These are phyloP conservation scores for Cynoglossus semilaevis DNA, from an alignment of 2,113 vertebrate genomes.

Conservation along the genomic window DNA sequence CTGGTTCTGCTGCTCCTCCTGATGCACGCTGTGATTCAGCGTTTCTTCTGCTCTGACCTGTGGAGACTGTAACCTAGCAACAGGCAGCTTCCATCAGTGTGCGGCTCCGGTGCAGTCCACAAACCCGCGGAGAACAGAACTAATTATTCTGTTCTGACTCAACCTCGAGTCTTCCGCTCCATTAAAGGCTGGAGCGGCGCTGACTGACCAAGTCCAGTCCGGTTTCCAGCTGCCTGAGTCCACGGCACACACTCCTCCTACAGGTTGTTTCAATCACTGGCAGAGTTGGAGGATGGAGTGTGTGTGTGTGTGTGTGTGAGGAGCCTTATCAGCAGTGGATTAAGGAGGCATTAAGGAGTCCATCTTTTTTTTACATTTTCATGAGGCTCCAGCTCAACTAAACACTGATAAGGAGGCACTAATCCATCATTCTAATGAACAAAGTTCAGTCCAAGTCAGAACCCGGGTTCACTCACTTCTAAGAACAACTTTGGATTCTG, in stretches of 20 bases:
- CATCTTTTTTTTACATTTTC: constrained; percentile 50
- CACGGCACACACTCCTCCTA: constrained; percentile 35
- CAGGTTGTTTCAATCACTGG: constrained; percentile 52
- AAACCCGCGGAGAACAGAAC: constrained; percentile 4
- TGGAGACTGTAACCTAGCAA: constrained; percentile 63
- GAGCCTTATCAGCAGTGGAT: constrained; percentile 56
- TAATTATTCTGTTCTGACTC: constrained; percentile 62
- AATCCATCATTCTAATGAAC: constrained; percentile 40
- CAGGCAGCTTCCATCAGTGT: constrained; percentile 38
- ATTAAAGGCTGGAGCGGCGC: constrained; percentile 60
- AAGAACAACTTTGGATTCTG: not conserved
- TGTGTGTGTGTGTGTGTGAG: constrained; percentile 42
- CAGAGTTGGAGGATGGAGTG: constrained; percentile 25
- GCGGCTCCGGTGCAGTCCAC: constrained; percentile 22
- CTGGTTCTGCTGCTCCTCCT: constrained; percentile 15
- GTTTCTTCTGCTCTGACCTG: constrained; percentile 50
- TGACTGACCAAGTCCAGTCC: constrained; percentile 36
- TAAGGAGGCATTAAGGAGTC: constrained; percentile 58
- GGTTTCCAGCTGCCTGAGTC: constrained; percentile 33
- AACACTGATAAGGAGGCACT: constrained; percentile 48
- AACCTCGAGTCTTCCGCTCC: constrained; percentile 50
- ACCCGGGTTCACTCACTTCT: not conserved
- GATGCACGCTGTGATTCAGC: constrained; percentile 48
- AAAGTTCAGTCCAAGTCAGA: constrained; percentile 44
- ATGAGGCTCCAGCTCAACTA: constrained; percentile 58